Base-by-base conservation (phyloP, 1,140 invertebrate species). In the Macrostomum lignano region DNA sequence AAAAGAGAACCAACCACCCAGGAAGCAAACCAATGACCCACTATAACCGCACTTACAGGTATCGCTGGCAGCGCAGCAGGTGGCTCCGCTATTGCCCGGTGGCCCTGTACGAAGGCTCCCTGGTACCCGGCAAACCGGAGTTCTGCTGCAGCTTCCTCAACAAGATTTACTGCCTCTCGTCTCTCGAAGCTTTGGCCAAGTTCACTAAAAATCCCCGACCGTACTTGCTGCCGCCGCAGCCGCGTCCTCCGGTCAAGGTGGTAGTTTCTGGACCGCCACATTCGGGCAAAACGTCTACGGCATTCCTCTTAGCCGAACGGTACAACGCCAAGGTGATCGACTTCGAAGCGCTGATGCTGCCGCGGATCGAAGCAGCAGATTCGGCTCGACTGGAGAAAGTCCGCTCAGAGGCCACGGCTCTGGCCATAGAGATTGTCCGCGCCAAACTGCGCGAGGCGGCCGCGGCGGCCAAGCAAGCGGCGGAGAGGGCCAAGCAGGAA, bases 141-240 rank as follows among this genome's bases (percentile, higher is more conserved):
- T 48, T 46, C n/a, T n/a, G n/a, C n/a, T 29, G 39, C 25, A 55
- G 52, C 42, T 57, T 52, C 36, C 38, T 55, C 30, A 51, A 54
- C 34, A 57, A 58, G 38, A 46, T 57, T 30, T 58, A 55, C 38
- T 42, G 44, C 15, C 24, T 58, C 33, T 54, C 53, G 10, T 49
- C 43, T 42, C 41, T 41, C 7, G 51, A 55, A 40, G 44, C 47
- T 7, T 43, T 55, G 39, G 46, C 44, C 14, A 49, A 55, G 37
- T 58, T 58, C 37, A 28, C 55, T 31, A 53, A 49, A 40, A 58
- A 58, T 39, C 55, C 55, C 2, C 34, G 53, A 6, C 47, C 49
- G 3, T 58, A 55, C 36, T 37, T 57, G 10, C 33, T 52, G 21
- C 49, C 49, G 11, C 44, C 47, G 14, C 51, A 56, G 35, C 52